phyloP scores from a whole-genome alignment of 2,797 vertebrate genomes.

The Poeciliopsis gracilis region DNA sequence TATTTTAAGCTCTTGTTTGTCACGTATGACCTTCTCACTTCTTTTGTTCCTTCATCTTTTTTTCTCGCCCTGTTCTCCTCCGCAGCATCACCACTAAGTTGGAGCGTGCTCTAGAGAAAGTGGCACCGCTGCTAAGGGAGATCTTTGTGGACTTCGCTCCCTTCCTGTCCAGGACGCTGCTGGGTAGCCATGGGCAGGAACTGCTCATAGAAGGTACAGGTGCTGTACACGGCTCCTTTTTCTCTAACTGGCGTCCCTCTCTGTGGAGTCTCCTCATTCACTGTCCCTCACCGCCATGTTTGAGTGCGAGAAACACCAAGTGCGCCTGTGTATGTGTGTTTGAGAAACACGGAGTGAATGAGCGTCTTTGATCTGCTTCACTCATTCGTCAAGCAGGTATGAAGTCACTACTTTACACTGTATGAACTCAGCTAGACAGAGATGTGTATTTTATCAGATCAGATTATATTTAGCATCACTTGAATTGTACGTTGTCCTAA shows the following conservation, averaged over 20 bases:
- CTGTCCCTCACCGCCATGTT: constrained; percentile 69
- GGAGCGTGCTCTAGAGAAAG: constrained; percentile 98
- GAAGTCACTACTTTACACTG: constrained; percentile 46
- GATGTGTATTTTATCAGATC: constrained; percentile 20
- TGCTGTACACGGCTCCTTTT: constrained; percentile 85
- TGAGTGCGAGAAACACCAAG: constrained; percentile 35
- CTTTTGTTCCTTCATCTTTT: constrained; percentile 15
- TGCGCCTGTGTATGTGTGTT: constrained; percentile 1
- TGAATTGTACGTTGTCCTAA: constrained; percentile 17
- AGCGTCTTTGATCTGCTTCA: constrained; percentile 70
- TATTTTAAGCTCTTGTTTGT: constrained; percentile 34
- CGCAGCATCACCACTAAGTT: constrained; percentile 97
- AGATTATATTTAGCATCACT: constrained; percentile 44
- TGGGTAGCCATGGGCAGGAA: constrained; percentile 99
- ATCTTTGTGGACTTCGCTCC: constrained; percentile 99
- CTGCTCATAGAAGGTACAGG: constrained; percentile 99
- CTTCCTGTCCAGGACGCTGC: constrained; percentile 94
- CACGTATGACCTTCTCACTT: constrained; percentile 20
- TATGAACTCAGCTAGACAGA: constrained; percentile 57
- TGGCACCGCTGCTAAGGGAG: constrained; percentile 96
- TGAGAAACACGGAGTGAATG: constrained; percentile 14
- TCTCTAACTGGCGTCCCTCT: constrained; percentile 82
- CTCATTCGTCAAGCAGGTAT: constrained; percentile 74
- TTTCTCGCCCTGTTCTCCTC: constrained; percentile 6
- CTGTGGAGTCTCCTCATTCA: constrained; percentile 80